phyloP scores from a whole-genome alignment of 37 sponge, comb jelly and placozoan species.

The Halisarca cf. caerulea region DNA sequence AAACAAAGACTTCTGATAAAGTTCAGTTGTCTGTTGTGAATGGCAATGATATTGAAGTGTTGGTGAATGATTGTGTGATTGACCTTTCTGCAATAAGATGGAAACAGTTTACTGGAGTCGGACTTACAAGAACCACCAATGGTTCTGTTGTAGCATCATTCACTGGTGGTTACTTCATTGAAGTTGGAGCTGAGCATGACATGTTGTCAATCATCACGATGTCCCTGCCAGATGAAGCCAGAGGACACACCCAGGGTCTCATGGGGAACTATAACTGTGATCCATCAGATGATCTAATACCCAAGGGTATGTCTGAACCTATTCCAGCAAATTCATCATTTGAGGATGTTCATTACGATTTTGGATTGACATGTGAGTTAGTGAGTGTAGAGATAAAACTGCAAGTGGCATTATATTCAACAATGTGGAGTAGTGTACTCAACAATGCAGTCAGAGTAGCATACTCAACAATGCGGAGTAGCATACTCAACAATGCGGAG shows the following conservation, averaged over 20 bases:
- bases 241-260: constrained; percentile 27
- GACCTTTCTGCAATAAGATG: neutral
- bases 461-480: too few relatives aligned
- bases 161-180: neutral
- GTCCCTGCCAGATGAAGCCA: neutral
- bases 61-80: constrained; percentile 9
- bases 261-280: constrained; percentile 39
- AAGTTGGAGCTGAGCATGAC: constrained; percentile 29
- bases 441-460: too few relatives aligned
- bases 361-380: constrained; percentile 51
- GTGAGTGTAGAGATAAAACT: neutral
- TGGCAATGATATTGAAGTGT: neutral
- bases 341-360: constrained; percentile 26
- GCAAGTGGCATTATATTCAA: too few relatives aligned
- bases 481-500: too few relatives aligned
- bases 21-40: constrained; percentile 26
- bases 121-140: constrained; percentile 6
- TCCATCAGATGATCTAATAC: constrained; percentile 38
- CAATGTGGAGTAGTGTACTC: too few relatives aligned
- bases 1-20: constrained; percentile 18
- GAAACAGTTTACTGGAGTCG: constrained; percentile 16
- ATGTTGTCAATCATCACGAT: constrained; percentile 7
- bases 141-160: constrained; percentile 12
- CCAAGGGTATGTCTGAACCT: constrained; percentile 14
- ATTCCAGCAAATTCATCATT: constrained; percentile 22